Conservation (phyloP, 1,140 invertebrate species). For the Kradibia gibbosae region DNA sequence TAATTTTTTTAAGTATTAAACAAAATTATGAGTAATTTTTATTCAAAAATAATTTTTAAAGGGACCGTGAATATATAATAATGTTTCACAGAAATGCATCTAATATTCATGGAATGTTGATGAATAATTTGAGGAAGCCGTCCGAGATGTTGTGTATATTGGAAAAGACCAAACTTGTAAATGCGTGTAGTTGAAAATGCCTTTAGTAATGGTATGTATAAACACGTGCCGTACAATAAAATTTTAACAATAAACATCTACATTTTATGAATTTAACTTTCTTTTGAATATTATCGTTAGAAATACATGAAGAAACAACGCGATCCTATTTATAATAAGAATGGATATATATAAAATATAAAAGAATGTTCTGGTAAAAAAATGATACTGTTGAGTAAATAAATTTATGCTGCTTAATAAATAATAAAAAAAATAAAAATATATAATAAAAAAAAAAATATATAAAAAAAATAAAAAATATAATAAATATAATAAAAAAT, state of each 20-base stretch:
- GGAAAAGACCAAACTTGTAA: too few relatives aligned
- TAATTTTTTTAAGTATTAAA: too few relatives aligned
- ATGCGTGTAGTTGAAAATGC: background rate
- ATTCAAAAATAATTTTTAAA: background rate
- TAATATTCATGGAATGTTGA: background rate
- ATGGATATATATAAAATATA: background rate
- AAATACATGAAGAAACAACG: background rate
- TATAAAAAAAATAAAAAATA: too few relatives aligned
- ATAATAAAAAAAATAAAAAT: too few relatives aligned
- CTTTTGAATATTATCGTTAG: background rate
- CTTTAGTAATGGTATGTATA: background rate
- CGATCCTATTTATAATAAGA: background rate
- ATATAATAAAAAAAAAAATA: too few relatives aligned
- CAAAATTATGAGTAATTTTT: too few relatives aligned
- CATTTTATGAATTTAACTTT: background rate
- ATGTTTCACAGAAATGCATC: background rate
- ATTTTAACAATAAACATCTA: background rate
- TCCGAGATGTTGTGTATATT: background rate
- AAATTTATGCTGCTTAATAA: too few relatives aligned
- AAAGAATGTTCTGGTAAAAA: too few relatives aligned
- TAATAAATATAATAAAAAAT: too few relatives aligned
- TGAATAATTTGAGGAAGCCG: background rate
- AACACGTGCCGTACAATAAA: background rate
- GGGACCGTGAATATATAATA: background rate
- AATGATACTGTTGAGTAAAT: too few relatives aligned